Percentiles rank a stretch among this genome's conserved stretches.
Conservation (phyloP, 1,140 invertebrate species). For the Drosophila bocqueti region DNA sequence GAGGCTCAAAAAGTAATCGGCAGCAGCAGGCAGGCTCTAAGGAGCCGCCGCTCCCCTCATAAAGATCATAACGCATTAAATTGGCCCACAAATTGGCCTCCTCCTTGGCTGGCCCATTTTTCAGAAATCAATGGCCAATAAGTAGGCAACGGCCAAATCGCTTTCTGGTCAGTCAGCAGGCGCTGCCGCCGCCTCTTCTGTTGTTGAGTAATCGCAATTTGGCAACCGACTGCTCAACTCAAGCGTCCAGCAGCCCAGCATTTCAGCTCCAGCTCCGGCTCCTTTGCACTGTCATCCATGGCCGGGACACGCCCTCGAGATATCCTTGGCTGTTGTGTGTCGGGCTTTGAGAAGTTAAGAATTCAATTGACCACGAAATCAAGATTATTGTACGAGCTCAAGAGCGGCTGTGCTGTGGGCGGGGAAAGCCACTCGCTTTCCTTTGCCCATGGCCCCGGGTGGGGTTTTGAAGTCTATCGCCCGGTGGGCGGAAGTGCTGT, state of each 20-base stretch:
- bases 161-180: slow-evolving; percentile 68
- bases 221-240: slow-evolving; percentile 20
- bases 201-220: slow-evolving; percentile 71
- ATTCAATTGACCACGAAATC: slow-evolving; percentile 84
- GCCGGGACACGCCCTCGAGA: slow-evolving; percentile 65
- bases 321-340: slow-evolving; percentile 71
- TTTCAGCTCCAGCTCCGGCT: slow-evolving; percentile 1
- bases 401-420: slow-evolving; percentile 35
- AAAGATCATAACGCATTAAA: slow-evolving; percentile 82
- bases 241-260: slow-evolving; percentile 1
- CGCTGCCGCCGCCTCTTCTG: slow-evolving; percentile 21
- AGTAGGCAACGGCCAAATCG: slow-evolving; percentile 74
- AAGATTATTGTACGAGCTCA: slow-evolving; percentile 78
- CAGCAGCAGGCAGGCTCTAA: slow-evolving; percentile 28
- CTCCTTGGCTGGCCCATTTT: slow-evolving; percentile 60
- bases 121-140: slow-evolving; percentile 79
- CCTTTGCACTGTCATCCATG: slow-evolving; percentile 74
- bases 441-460: slow-evolving; percentile 9
- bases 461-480: slow-evolving; percentile 54
- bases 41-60: slow-evolving; percentile 49
- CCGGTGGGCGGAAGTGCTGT: slow-evolving; percentile 44
- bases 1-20: slow-evolving; percentile 54
- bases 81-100: slow-evolving; percentile 69
- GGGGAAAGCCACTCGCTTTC: slow-evolving; percentile 33
- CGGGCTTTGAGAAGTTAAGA: slow-evolving; percentile 79